These are phyloP conservation scores for Caenorhabditis panamensis DNA, from an alignment of 2,888 invertebrate species.

Conservation along the genomic window DNA sequence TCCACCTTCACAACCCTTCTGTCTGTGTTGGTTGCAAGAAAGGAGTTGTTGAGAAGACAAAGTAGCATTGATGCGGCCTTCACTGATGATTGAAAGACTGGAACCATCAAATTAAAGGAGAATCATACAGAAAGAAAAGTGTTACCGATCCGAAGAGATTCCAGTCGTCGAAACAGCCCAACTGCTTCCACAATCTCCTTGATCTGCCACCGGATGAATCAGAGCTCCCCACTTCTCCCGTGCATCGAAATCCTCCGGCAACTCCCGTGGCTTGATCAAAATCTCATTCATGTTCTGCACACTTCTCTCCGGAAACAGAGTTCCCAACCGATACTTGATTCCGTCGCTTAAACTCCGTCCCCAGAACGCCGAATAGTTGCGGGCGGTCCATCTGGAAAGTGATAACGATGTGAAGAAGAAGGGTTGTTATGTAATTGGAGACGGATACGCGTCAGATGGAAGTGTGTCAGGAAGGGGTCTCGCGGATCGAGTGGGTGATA, in stretches of 20 bases:
- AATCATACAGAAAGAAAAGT: background rate
- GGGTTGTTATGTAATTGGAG: slow-evolving; percentile 38
- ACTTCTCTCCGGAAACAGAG: slow-evolving; percentile 84
- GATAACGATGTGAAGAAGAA: background rate
- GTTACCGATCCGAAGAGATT: slow-evolving; percentile 77
- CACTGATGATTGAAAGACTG: slow-evolving; percentile 88
- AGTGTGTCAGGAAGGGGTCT: slow-evolving; percentile 39
- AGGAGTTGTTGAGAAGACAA: slow-evolving; percentile 91
- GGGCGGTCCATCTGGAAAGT: slow-evolving; percentile 87
- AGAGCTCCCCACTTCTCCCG: slow-evolving; percentile 86
- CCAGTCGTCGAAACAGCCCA: slow-evolving; percentile 92
- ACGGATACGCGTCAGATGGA: slow-evolving; percentile 15
- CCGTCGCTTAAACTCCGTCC: slow-evolving; percentile 90
- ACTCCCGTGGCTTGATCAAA: slow-evolving; percentile 80
- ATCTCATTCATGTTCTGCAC: slow-evolving; percentile 84
- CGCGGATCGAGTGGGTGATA: background rate
- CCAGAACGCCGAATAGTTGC: slow-evolving; percentile 90
- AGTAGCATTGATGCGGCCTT: slow-evolving; percentile 86
- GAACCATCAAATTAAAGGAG: background rate
- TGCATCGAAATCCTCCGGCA: slow-evolving; percentile 89
- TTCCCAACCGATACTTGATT: slow-evolving; percentile 87
- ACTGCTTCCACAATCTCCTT: slow-evolving; percentile 87
- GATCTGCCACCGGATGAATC: slow-evolving; percentile 86
- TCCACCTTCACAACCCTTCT: slow-evolving; percentile 91
- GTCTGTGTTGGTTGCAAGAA: slow-evolving; percentile 89